phyloP scores from a whole-genome alignment of 1,140 invertebrate genomes.

The Manduca sexta region DNA sequence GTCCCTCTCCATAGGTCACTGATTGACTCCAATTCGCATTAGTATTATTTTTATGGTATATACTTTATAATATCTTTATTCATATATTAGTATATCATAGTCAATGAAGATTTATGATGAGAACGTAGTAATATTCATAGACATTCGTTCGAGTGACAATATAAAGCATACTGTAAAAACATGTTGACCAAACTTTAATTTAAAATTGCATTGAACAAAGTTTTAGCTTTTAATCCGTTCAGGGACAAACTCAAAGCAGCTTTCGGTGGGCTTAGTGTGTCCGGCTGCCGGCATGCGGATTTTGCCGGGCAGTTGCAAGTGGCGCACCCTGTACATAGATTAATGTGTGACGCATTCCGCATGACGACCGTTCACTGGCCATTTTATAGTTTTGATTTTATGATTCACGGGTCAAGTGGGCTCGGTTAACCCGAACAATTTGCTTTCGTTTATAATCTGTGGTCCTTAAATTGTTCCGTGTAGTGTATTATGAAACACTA shows the following conservation, averaged over 20 bases:
- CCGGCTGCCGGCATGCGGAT: conserved; percentile 36
- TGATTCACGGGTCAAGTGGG: conserved; percentile 30
- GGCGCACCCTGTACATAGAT: conserved; percentile 32
- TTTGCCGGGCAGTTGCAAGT: conserved; percentile 33
- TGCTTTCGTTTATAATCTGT: conserved; percentile 30
- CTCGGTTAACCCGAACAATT: conserved; percentile 28
- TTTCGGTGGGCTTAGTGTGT: conserved; percentile 47
- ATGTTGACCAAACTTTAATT: not conserved
- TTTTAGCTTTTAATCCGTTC: conserved; percentile 49
- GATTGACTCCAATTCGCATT: no score
- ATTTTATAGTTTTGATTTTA: conserved; percentile 41
- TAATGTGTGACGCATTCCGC: conserved; percentile 49
- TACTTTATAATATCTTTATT: no score
- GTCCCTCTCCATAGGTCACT: no score
- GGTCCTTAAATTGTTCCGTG: no score
- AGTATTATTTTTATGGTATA: no score
- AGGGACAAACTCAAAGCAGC: conserved; percentile 50
- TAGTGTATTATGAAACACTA: no score
- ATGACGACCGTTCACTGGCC: conserved; percentile 23
- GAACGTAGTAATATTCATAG: no score
- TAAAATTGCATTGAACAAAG: conserved; percentile 38
- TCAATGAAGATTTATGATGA: no score
- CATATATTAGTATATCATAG: no score
- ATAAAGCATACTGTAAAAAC: not conserved
- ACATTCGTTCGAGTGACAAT: no score